Conservation (phyloP, 2,113 vertebrate genomes). For the Zootoca vivipara region DNA sequence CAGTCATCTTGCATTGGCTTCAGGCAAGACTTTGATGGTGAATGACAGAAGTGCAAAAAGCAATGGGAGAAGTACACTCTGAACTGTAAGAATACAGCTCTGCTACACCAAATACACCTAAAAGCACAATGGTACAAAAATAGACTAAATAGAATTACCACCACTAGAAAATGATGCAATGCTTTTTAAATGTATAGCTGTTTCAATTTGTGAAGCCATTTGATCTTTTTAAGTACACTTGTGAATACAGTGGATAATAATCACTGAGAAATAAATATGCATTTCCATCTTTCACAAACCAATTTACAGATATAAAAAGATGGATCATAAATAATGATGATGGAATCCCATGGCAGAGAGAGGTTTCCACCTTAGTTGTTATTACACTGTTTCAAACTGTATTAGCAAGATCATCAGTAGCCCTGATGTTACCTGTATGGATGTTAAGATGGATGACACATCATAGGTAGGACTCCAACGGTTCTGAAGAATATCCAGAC, state of each 20-base stretch:
- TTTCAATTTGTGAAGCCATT: not conserved
- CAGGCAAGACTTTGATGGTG: not conserved
- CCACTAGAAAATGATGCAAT: too few relatives aligned
- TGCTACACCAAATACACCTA: not conserved
- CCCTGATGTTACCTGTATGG: conserved; percentile 90
- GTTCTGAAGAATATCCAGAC: conserved; percentile 99
- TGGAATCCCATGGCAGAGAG: not conserved
- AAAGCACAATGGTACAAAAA: not conserved
- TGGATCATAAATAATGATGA: not conserved
- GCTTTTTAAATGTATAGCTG: not conserved
- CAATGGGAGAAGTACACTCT: too few relatives aligned
- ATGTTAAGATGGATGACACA: conserved; percentile 99
- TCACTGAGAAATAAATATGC: not conserved
- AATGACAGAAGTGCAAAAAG: not conserved
- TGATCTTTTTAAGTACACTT: not conserved
- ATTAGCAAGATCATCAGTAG: not conserved
- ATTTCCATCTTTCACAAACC: not conserved
- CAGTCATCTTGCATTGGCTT: not conserved
- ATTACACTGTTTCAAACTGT: not conserved
- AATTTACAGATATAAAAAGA: not conserved
- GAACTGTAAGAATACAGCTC: not conserved
- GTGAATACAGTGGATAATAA: too few relatives aligned
- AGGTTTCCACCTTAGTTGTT: too few relatives aligned
- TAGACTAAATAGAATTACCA: not conserved
- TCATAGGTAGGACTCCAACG: conserved; percentile 99